These are phyloP conservation scores for Ophioderma brevispina DNA, from an alignment of 35 echinoderm and acorn worm species.

Conservation along the genomic window DNA sequence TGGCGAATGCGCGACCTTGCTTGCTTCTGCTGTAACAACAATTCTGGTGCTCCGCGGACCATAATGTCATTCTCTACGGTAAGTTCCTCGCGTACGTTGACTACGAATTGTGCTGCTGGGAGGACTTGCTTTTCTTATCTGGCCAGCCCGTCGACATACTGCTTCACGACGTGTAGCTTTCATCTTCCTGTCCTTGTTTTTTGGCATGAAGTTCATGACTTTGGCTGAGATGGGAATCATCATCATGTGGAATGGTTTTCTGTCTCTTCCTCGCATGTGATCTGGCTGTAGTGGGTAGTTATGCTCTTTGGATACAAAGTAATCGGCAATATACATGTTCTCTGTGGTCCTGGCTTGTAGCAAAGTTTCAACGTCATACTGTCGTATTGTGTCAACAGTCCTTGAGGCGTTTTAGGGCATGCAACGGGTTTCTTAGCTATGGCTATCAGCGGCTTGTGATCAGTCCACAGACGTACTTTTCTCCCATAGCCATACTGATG, in stretches of 20 bases:
- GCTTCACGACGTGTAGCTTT: not conserved
- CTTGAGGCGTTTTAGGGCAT: not conserved
- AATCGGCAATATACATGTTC: slow-evolving; percentile 74
- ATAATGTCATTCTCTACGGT: slow-evolving; percentile 35
- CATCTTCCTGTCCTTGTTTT: slow-evolving; percentile 37
- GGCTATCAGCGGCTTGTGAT: slow-evolving; percentile 53
- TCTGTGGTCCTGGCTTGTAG: slow-evolving; percentile 47
- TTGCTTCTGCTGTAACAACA: slow-evolving; percentile 29
- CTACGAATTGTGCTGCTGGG: slow-evolving; percentile 13
- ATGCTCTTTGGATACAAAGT: slow-evolving; percentile 51
- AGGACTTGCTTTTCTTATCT: not conserved
- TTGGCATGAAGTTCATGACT: not conserved
- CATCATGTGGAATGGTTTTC: slow-evolving; percentile 28
- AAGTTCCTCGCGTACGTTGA: slow-evolving; percentile 51
- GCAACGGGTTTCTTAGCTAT: slow-evolving; percentile 18
- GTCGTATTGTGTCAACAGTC: slow-evolving; percentile 8
- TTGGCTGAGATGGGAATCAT: slow-evolving; percentile 20
- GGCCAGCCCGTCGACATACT: slow-evolving; percentile 23
- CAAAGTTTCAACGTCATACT: slow-evolving; percentile 61
- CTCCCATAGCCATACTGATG: slow-evolving; percentile 51
- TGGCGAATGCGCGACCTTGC: not conserved
- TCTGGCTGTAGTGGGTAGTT: not conserved
- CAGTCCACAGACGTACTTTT: slow-evolving; percentile 37
- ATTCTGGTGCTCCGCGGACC: slow-evolving; percentile 38
- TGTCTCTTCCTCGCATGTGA: slow-evolving; percentile 38